Base-by-base conservation (phyloP, 2,113 vertebrate genomes). In the Spea bombifrons region DNA sequence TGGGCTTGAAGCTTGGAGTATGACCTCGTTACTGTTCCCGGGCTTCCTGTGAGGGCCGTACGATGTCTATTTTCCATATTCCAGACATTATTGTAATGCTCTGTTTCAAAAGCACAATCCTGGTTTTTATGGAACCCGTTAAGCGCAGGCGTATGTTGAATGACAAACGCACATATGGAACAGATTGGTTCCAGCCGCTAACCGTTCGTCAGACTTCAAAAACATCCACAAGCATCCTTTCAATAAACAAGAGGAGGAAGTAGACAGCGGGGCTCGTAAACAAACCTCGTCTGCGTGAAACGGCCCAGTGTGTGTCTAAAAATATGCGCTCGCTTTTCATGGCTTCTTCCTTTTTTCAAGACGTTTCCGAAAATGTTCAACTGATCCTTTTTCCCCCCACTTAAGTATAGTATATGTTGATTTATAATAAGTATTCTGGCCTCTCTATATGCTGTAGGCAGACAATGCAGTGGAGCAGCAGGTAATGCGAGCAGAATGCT, bases 141-240 rank as follows among this genome's bases (percentile, higher is more conserved):
- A 59, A 59, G 15, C 55, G 10, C 55, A 59, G 55, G 4, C 8
- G 61, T 50, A 49, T 43, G 8, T 10, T 9, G n/a, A 17, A 17
- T 16, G 73, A 50, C 8, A 12, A n/a, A 12, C 5, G 10, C 15
- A 65, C 73, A 75, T 16, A 75, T 75, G 73, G 73, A 61, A 75
- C 8, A 49, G 57, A 64, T 64, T 74, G 45, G 15, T 12, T 44
- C 44, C 2, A 12, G 5, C 16, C 30, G 8, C 61, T 13, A 17
- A 3, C 61, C 9, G 9, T 30, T 30, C n/a, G 5, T 9, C 61
- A 64, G n/a, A 16, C 53, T 45, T 61, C 55, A 16, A 16, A 16
- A 48, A 13, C 46, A 16, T 73, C 57, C 71, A 61, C 72, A 48
- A 16, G 3, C 57, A 74, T 10, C 61, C 59, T 50, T 12, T 16